Base-by-base conservation (phyloP, 2,113 vertebrate genomes). In the Condylura cristata region DNA sequence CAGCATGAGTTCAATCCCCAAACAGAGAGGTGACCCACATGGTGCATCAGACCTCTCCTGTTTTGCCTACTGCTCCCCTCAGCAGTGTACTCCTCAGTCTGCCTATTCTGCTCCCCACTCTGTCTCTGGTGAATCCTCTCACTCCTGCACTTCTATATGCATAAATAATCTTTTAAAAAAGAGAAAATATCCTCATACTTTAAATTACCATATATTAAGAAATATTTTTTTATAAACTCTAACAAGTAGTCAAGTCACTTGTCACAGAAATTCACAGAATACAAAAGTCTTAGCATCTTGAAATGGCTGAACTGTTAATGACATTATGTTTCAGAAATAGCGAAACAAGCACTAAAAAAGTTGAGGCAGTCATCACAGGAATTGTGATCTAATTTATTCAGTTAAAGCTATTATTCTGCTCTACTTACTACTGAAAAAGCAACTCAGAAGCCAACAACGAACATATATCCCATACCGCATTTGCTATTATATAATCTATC, bases 201-300 rank as follows among this genome's bases (percentile, higher is more conserved):
- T 68, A 34, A 75, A 80, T 66, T 74, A 93, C 32, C 32, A 48
- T 75, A 17, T 60, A 68, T 22, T 60, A 8, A 81, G 58, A 93
- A 30, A 28, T 34, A 39, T 71, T 56, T 61, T 61, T 37, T n/a
- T 4, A 51, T 53, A 16, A 76, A 58, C 10, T 30, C 39, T 56
- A 85, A 44, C n/a, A 68, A 86, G n/a, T 53, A 79, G 37, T 87
- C 81, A 89, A 81, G n/a, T 84, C 44, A 88, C 30, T 37, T 84
- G 82, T 68, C 65, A 34, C 85, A 94, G 76, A 93, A 88, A 90
- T 20, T 39, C 22, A 30, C 14, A 88, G 41, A 22, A 39, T 71
- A 58, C 13, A 58, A 85, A 93, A 85, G 66, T 76, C 18, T 86
- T 41, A 86, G 48, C 32, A 58, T 58, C 37, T 44, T 95, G 20